Conservation (phyloP, 2,113 vertebrate species). For the Lonchura striata region DNA sequence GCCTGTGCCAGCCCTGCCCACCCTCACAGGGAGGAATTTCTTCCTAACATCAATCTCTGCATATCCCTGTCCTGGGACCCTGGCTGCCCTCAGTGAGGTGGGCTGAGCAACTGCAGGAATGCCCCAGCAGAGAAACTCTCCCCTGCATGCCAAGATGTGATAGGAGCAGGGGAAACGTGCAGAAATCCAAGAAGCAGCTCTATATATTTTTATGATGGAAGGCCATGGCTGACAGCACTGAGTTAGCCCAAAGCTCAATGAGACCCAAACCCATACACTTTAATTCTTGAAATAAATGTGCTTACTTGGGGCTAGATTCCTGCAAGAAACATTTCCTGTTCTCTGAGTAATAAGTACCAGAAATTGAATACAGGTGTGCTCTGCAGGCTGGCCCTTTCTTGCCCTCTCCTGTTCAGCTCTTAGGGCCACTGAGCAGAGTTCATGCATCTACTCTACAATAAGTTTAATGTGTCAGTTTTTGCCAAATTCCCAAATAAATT, state of each 20-base stretch:
- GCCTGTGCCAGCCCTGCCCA: accelerated
- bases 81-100: not conserved
- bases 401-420: not conserved
- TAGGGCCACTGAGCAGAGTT: not conserved
- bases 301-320: constrained; percentile 26
- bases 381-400: not conserved
- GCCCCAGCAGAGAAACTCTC: not conserved
- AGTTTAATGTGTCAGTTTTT: not conserved
- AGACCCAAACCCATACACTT: not conserved
- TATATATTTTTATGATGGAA: not conserved
- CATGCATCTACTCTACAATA: not conserved
- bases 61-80: not conserved
- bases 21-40: not conserved
- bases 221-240: not conserved
- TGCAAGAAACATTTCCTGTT: constrained; percentile 49
- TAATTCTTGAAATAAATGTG: not conserved
- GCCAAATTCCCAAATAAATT: not conserved
- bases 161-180: not conserved
- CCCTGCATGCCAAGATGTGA: not conserved
- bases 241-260: constrained; percentile 2
- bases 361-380: constrained; percentile 6
- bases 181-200: not conserved
- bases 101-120: not conserved
- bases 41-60: not conserved
- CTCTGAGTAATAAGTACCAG: not conserved